Conservation (phyloP, 1,140 invertebrate genomes). For the Coelopa frigida region DNA sequence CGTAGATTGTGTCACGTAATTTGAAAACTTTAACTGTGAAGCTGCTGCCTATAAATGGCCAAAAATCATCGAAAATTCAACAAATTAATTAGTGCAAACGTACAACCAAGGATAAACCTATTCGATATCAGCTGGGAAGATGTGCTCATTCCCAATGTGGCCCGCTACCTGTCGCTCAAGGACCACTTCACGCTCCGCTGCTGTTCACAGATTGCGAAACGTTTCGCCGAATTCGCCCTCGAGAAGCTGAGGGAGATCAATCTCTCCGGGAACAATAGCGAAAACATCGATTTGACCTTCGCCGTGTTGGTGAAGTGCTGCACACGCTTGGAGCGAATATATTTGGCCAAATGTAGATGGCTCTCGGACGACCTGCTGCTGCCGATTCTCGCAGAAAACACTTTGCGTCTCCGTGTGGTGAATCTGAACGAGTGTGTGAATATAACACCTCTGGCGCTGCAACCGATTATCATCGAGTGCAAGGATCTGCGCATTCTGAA, state of each 20-base stretch:
- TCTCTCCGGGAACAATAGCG: conserved; percentile 29
- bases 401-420: conserved; percentile 44
- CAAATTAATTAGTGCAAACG: too few species aligned
- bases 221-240: conserved; percentile 26
- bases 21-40: too few species aligned
- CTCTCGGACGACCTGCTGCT: conserved; percentile 48
- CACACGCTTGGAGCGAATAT: conserved; percentile 45
- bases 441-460: conserved; percentile 49
- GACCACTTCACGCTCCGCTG: conserved; percentile 52
- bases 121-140: conserved; percentile 55
- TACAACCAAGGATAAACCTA: conserved; percentile 31
- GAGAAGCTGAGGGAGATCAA: conserved; percentile 26
- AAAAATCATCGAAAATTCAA: too few species aligned
- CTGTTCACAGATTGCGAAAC: conserved; percentile 44
- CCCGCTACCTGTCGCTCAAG: conserved; percentile 46
- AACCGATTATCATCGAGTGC: conserved; percentile 52
- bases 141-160: conserved; percentile 48
- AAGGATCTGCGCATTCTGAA: conserved; percentile 48
- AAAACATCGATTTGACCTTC: conserved; percentile 32
- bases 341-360: conserved; percentile 47
- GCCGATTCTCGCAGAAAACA: conserved; percentile 47
- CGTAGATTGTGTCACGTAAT: too few species aligned
- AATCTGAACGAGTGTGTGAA: conserved; percentile 51
- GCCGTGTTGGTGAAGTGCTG: conserved; percentile 47
- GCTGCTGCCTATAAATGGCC: too few species aligned